These are phyloP conservation scores for Phasianus colchicus DNA, from an alignment of 2,113 vertebrate species.

Conservation along the genomic window DNA sequence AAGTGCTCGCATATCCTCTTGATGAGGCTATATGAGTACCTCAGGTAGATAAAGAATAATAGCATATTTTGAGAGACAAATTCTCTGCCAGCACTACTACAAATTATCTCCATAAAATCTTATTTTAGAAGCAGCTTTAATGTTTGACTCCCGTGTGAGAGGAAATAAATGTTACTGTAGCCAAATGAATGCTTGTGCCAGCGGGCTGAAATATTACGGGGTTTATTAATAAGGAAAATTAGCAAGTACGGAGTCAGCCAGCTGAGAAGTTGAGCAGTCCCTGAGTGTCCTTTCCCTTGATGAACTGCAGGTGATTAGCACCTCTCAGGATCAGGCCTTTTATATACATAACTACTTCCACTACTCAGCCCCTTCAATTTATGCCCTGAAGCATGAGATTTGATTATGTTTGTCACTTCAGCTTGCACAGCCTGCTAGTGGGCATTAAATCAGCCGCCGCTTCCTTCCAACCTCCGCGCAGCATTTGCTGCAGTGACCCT, in stretches of 20 bases:
- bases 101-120: conserved; percentile 56
- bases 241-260: background rate
- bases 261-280: background rate
- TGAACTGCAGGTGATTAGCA: conserved; percentile 36
- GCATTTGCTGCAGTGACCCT: background rate
- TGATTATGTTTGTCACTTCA: conserved; percentile 62
- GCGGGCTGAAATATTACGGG: conserved; percentile 39
- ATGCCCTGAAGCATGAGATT: conserved; percentile 64
- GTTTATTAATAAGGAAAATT: conserved; percentile 54
- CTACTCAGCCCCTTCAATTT: conserved; percentile 44
- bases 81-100: background rate
- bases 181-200: conserved; percentile 60
- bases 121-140: conserved; percentile 56
- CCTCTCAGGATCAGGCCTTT: conserved; percentile 34
- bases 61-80: conserved; percentile 21
- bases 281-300: background rate
- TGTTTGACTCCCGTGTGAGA: conserved; percentile 35
- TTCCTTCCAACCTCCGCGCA: conserved; percentile 25
- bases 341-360: conserved; percentile 1
- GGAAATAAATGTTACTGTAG: conserved; percentile 51
- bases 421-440: background rate
- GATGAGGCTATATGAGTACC: background rate
- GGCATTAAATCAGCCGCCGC: conserved; percentile 45
- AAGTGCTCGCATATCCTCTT: background rate
- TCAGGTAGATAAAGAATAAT: conserved; percentile 9